These are phyloP conservation scores for Anticlea derivata DNA, from an alignment of 2,888 invertebrate species.

Conservation along the genomic window DNA sequence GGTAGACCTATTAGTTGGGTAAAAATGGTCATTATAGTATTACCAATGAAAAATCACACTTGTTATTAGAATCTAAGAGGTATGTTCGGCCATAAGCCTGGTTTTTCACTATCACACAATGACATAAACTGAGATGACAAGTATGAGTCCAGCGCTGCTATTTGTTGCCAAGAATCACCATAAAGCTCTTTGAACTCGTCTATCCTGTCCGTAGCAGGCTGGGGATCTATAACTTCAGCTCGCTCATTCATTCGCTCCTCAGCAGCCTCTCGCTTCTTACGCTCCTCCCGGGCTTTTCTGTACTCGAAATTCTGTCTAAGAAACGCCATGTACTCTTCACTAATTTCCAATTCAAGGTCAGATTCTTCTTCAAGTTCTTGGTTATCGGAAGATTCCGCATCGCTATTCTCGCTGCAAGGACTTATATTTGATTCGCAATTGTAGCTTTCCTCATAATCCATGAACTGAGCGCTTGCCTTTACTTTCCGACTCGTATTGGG, in stretches of 20 bases:
- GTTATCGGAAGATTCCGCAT: slow-evolving; percentile 23
- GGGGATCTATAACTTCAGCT: slow-evolving; percentile 39
- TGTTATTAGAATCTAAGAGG: slow-evolving; percentile 79
- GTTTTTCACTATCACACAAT: slow-evolving; percentile 84
- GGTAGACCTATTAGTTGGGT: too few relatives aligned
- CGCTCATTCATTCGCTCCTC: slow-evolving; percentile 46
- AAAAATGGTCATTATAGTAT: too few relatives aligned
- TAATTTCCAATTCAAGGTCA: slow-evolving; percentile 74
- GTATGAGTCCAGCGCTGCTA: slow-evolving; percentile 89
- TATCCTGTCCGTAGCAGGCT: slow-evolving; percentile 48
- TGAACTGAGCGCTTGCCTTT: not conserved
- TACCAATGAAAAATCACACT: too few relatives aligned
- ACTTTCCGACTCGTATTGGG: not conserved
- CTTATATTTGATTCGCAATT: slow-evolving; percentile 7
- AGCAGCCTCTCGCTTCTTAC: slow-evolving; percentile 50
- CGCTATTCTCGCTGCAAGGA: slow-evolving; percentile 8
- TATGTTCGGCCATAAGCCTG: slow-evolving; percentile 89
- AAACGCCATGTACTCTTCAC: slow-evolving; percentile 86
- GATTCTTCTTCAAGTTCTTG: slow-evolving; percentile 42
- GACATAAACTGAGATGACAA: slow-evolving; percentile 86
- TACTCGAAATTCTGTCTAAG: slow-evolving; percentile 84
- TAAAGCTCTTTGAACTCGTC: slow-evolving; percentile 83
- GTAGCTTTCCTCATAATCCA: slow-evolving; percentile 7
- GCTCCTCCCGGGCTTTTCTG: slow-evolving; percentile 59
- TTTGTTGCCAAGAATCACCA: slow-evolving; percentile 85